A percentile compares a stretch with the other conserved stretches of the same genome.
Conservation (phyloP, 2,113 vertebrate species). For the Erpornis zantholeuca region DNA sequence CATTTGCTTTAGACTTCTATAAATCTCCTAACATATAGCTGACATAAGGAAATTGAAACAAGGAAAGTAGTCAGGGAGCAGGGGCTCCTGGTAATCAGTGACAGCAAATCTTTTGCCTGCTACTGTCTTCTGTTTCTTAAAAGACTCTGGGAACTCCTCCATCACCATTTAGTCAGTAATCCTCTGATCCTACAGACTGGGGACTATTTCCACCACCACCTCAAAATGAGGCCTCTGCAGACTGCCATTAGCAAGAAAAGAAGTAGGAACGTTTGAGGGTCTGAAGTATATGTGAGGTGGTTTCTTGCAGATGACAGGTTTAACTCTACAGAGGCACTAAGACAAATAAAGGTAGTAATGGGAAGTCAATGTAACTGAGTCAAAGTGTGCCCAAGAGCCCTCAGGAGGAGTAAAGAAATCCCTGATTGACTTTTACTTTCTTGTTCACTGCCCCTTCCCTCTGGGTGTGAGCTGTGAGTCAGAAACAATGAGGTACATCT, state of each 20-base stretch:
- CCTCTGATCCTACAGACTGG: background rate
- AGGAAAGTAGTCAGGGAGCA: background rate
- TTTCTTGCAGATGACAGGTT: background rate
- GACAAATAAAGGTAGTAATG: background rate
- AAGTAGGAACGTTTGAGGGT: background rate
- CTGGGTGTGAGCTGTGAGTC: rapidly evolving
- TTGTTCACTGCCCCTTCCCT: background rate
- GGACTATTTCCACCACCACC: background rate
- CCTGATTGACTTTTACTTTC: background rate
- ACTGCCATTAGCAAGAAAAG: background rate
- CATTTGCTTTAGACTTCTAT: background rate
- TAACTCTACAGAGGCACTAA: background rate
- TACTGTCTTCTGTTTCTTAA: background rate
- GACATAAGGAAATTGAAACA: background rate
- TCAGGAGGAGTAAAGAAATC: background rate
- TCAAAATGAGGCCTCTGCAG: background rate
- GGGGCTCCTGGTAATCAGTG: background rate
- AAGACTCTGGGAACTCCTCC: background rate
- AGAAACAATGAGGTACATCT: background rate
- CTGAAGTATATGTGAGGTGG: background rate
- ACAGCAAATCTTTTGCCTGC: background rate
- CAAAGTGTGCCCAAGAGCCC: background rate
- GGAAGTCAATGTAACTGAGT: background rate
- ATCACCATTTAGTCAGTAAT: background rate
- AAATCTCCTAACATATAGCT: background rate